Evolutionary conservation across 1,140 invertebrate genomes (phyloP).

Genomic region (Drosophila varians): DNA sequence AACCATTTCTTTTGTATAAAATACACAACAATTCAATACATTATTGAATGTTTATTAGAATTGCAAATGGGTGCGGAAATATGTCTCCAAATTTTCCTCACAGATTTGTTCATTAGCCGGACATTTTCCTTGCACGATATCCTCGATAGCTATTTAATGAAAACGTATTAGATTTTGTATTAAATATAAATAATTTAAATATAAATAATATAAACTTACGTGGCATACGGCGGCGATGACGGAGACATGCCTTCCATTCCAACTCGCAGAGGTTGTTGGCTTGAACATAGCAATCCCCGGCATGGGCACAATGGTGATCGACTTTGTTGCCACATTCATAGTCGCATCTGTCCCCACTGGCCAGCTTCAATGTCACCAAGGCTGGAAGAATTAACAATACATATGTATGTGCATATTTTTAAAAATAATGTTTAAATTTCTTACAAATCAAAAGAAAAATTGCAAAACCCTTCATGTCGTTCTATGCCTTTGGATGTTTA

Average conservation of each 20-base stretch:
- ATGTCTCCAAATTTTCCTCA: neutral
- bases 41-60: neutral
- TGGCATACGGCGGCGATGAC: neutral
- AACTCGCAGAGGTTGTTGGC: too few species aligned
- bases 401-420: too few species aligned
- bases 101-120: too few species aligned
- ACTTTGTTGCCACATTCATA: too few species aligned
- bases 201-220: neutral
- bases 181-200: too few species aligned
- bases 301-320: too few species aligned
- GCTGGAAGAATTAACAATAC: too few species aligned
- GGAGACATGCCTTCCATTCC: neutral
- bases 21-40: too few species aligned
- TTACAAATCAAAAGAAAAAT: neutral
- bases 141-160: neutral
- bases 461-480: neutral
- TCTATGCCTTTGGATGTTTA: neutral
- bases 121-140: neutral
- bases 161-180: neutral
- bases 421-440: neutral
- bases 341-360: too few species aligned
- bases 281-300: too few species aligned
- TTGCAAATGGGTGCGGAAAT: neutral
- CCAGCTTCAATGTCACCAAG: too few species aligned
- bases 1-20: too few species aligned